A percentile compares a stretch with the other conserved stretches of the same genome.
phyloP scores from a whole-genome alignment of 2,797 vertebrate genomes.

The Schizopygopsis pylzovi region DNA sequence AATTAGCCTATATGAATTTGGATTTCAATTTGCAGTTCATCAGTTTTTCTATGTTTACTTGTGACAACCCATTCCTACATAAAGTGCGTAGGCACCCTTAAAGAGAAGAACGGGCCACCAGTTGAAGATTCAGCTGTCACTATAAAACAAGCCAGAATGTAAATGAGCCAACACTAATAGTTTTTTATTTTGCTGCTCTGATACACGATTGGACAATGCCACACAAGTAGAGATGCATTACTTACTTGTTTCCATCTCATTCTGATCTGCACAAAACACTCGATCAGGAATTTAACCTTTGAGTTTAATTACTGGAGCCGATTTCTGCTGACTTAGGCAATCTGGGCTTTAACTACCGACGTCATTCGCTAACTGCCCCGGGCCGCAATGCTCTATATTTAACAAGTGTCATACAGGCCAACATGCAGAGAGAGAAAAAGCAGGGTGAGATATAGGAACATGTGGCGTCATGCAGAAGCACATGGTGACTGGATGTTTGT shows the following conservation, averaged over 20 bases:
- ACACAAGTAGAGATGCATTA: conserved; percentile 10
- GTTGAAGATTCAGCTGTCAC: conserved; percentile 6
- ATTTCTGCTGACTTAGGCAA: conserved; percentile 51
- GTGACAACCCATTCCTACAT: background rate
- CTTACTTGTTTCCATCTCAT: conserved; percentile 16
- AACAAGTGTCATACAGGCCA: conserved; percentile 45
- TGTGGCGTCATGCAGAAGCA: conserved; percentile 45
- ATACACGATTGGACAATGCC: conserved; percentile 15
- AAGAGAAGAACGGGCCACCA: background rate
- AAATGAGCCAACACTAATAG: background rate
- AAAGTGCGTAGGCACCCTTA: conserved; percentile 6
- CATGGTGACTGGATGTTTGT: conserved; percentile 7
- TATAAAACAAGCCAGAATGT: conserved; percentile 31
- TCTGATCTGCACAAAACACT: conserved; percentile 11
- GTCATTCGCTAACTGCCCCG: conserved; percentile 44
- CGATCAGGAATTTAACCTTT: conserved; percentile 29
- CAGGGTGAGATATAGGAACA: conserved; percentile 38
- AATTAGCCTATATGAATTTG: background rate
- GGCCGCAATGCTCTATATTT: conserved; percentile 51
- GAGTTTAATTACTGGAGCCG: conserved; percentile 27
- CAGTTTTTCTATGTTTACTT: background rate
- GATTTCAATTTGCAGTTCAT: background rate
- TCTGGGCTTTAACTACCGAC: conserved; percentile 43
- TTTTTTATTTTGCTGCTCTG: conserved; percentile 15
- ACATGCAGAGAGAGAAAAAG: conserved; percentile 20